A percentile compares a stretch with the other conserved stretches of the same genome.
phyloP scores from a whole-genome alignment of 1,140 invertebrate species.

The Drosophila bocqueti region DNA sequence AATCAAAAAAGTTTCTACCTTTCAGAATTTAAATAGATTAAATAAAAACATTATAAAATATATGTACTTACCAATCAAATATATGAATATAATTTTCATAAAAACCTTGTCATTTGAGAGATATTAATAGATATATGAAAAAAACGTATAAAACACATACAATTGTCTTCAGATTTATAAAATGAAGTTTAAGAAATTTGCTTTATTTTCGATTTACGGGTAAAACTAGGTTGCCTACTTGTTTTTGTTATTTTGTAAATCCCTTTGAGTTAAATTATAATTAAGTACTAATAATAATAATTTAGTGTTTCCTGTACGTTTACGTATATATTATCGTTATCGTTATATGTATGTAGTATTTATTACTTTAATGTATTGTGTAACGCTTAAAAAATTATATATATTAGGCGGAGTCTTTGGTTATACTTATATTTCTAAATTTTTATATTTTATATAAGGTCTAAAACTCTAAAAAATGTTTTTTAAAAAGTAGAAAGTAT shows the following conservation, averaged over 20 bases:
- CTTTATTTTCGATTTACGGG: constrained; percentile 6
- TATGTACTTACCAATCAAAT: constrained; percentile 7
- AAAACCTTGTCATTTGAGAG: neutral
- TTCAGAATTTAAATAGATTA: too few relatives aligned
- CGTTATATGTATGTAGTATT: constrained; percentile 21
- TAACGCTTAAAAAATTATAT: constrained; percentile 59
- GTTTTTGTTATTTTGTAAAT: constrained; percentile 4
- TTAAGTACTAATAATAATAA: constrained; percentile 28
- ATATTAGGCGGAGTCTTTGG: constrained; percentile 77
- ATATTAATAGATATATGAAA: neutral
- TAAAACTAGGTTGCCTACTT: constrained; percentile 1
- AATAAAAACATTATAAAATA: too few relatives aligned
- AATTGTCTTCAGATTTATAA: neutral
- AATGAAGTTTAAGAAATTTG: neutral
- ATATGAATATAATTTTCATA: neutral
- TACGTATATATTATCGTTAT: constrained; percentile 39
- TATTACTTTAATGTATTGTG: constrained; percentile 31
- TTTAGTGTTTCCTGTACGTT: constrained; percentile 21
- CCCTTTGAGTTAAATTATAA: constrained; percentile 10
- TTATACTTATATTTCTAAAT: constrained; percentile 53
- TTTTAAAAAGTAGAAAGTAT: constrained; percentile 47
- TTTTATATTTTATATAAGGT: constrained; percentile 49
- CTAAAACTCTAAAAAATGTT: constrained; percentile 39
- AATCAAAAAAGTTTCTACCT: too few relatives aligned
- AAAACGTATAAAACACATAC: neutral